Evolutionary conservation across 2,113 vertebrate genomes (phyloP).

Genomic region (Rousettus leschenaultii): DNA sequence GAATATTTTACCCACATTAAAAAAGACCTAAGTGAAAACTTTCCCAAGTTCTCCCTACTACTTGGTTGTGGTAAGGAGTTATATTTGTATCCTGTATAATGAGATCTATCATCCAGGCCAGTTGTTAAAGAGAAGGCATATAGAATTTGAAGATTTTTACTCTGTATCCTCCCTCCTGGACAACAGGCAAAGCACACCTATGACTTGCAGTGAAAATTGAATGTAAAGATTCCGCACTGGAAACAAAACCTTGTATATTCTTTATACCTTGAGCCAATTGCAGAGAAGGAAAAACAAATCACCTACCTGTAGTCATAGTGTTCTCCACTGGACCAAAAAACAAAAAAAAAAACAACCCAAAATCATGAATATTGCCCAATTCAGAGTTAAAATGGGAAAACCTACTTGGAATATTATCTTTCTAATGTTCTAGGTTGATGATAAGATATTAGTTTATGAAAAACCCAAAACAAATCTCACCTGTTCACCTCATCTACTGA

Average conservation of each 20-base stretch:
- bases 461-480: neutral
- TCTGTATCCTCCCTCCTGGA: neutral
- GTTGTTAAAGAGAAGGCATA: neutral
- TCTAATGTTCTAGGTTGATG: neutral
- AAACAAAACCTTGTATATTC: neutral
- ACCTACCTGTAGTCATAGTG: neutral
- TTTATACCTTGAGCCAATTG: neutral
- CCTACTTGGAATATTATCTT: neutral
- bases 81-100: neutral
- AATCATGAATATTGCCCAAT: neutral
- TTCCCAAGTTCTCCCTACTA: neutral
- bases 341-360: neutral
- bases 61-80: neutral
- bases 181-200: fast-evolving
- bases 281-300: neutral
- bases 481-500: neutral
- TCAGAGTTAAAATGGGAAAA: neutral
- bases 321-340: neutral
- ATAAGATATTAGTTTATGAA: fast-evolving
- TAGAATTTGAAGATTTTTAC: neutral
- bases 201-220: fast-evolving
- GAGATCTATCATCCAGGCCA: neutral
- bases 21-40: neutral
- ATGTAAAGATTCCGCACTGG: neutral
- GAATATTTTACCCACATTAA: neutral